A percentile compares a stretch with the other conserved stretches of the same genome.
Evolutionary conservation across 1,140 invertebrate genomes (phyloP).

Genomic region (Macrobrachium rosenbergii): DNA sequence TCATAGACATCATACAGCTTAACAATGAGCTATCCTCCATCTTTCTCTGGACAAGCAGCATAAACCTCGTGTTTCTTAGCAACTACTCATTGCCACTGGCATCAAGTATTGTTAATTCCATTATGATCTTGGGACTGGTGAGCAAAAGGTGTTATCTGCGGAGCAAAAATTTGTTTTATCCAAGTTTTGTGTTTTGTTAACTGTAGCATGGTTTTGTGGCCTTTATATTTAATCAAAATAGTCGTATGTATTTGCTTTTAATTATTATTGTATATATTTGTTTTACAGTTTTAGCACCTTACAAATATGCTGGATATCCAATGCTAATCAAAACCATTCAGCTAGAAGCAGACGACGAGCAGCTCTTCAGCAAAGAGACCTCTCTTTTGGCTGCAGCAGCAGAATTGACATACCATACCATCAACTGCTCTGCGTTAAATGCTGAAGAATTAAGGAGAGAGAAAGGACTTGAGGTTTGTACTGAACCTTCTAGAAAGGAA

Average conservation of each 20-base stretch:
- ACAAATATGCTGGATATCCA: slow-evolving; percentile 99
- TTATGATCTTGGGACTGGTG: no score
- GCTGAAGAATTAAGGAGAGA: slow-evolving; percentile 96
- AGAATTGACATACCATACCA: slow-evolving; percentile 96
- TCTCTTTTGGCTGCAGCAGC: slow-evolving; percentile 90
- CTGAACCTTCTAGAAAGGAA: neutral
- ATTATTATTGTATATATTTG: slow-evolving; percentile 19
- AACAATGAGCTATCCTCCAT: no score
- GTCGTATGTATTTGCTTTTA: neutral
- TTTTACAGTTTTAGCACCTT: slow-evolving; percentile 87
- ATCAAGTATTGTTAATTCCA: no score
- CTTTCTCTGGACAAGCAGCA: no score
- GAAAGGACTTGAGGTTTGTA: slow-evolving; percentile 67
- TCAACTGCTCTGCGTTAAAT: slow-evolving; percentile 96
- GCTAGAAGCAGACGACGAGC: slow-evolving; percentile 93
- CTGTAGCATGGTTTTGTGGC: neutral
- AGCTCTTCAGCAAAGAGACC: slow-evolving; percentile 90
- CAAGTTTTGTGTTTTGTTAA: neutral
- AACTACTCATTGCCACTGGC: no score
- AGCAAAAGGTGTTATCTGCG: neutral
- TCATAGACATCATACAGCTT: no score
- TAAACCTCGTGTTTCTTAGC: no score
- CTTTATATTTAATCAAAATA: neutral
- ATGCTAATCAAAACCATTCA: slow-evolving; percentile 97
- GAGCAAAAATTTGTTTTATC: slow-evolving; percentile 27